Conservation (phyloP, 2,113 vertebrate genomes). For the Megaleporinus macrocephalus region DNA sequence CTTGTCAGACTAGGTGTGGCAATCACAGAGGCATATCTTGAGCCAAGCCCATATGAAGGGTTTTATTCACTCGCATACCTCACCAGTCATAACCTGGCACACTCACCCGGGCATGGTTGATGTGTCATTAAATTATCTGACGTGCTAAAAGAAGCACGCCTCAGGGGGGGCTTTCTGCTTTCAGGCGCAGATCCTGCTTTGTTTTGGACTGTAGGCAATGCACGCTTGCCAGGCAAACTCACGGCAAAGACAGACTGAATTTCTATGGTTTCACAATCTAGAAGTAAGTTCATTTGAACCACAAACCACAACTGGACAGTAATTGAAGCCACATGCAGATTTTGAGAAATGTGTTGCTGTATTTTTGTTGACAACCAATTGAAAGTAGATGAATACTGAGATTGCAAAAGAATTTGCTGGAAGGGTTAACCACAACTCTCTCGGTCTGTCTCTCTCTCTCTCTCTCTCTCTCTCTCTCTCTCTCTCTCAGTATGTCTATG, state of each 20-base stretch:
- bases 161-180: neutral
- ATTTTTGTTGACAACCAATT: neutral
- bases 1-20: conserved; percentile 26
- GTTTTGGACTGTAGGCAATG: neutral
- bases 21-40: neutral
- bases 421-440: neutral
- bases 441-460: neutral
- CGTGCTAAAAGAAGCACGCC: neutral
- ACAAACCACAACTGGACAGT: neutral
- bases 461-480: neutral
- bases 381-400: neutral
- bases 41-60: neutral
- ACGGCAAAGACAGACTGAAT: neutral
- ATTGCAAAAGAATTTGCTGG: neutral
- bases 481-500: neutral
- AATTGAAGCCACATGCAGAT: neutral
- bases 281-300: neutral
- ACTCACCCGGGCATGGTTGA: neutral
- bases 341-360: neutral
- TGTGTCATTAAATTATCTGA: neutral
- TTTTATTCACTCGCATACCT: conserved; percentile 6
- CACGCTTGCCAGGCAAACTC: neutral
- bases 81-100: neutral
- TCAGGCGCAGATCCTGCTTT: neutral
- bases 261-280: neutral